Evolutionary conservation across 2,797 vertebrate species (phyloP).

Genomic region (Stomatorhinus walkeri): DNA sequence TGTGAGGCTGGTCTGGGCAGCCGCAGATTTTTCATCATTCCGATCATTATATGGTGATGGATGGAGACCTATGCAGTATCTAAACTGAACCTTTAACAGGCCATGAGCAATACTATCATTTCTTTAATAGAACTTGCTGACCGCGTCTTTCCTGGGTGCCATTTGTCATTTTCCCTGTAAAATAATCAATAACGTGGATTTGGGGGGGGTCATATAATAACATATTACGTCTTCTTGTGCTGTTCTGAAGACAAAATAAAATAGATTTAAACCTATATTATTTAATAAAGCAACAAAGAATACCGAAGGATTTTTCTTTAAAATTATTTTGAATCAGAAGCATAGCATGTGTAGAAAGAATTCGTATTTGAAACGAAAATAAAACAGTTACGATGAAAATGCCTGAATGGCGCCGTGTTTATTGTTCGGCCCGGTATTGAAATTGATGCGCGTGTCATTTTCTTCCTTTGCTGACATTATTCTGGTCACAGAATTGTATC

Average conservation of each 20-base stretch:
- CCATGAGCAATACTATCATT: constrained; percentile 99
- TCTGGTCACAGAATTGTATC: constrained; percentile 2
- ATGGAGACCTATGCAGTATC: constrained; percentile 99
- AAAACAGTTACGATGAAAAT: neutral
- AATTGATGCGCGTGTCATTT: constrained; percentile 23
- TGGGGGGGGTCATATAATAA: constrained; percentile 84
- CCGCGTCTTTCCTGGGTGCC: constrained; percentile 78
- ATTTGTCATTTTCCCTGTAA: constrained; percentile 94
- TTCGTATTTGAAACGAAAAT: constrained; percentile 2
- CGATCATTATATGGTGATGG: constrained; percentile 98
- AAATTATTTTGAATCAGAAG: neutral
- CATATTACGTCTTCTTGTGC: constrained; percentile 64
- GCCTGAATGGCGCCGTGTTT: neutral
- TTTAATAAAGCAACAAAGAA: constrained; percentile 21
- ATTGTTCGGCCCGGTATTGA: constrained; percentile 20
- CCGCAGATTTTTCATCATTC: constrained; percentile 96
- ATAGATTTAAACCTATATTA: constrained; percentile 51
- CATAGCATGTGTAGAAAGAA: constrained; percentile 1
- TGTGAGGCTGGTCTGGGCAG: constrained; percentile 77
- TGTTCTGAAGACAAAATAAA: constrained; percentile 56
- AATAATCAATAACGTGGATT: constrained; percentile 98
- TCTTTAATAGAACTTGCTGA: constrained; percentile 99
- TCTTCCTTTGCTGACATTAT: constrained; percentile 11
- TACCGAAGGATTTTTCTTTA: neutral
- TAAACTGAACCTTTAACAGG: constrained; percentile 99